A percentile compares a stretch with the other conserved stretches of the same genome.
Evolutionary conservation across 2,888 invertebrate genomes (phyloP).

Genomic region (Cecidostiba fungosa): DNA sequence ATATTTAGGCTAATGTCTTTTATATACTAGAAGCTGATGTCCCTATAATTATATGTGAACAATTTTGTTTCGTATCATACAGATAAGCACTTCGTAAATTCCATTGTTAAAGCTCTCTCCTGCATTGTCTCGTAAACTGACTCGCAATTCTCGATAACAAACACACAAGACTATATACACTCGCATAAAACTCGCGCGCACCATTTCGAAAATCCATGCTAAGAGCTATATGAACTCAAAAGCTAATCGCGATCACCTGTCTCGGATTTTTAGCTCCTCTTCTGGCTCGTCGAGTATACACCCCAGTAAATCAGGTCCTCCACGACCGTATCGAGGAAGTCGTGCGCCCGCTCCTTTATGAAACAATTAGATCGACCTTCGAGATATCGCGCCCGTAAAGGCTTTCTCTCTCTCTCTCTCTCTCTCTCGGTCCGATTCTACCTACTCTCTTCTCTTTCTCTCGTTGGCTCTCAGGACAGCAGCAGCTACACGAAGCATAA

Average conservation of each 20-base stretch:
- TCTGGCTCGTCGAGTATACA: neutral
- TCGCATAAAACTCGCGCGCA: neutral
- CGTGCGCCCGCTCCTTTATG: constrained; percentile 62
- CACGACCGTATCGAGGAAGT: constrained; percentile 23
- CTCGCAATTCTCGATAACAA: neutral
- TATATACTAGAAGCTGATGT: neutral
- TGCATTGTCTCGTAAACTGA: neutral
- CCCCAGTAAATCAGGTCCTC: neutral
- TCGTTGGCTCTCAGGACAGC: constrained; percentile 15
- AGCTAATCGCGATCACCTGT: constrained; percentile 24
- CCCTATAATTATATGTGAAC: neutral
- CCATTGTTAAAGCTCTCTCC: neutral
- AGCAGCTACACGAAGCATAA: constrained; percentile 58
- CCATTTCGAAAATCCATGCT: neutral
- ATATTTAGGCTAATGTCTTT: neutral
- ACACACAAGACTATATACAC: neutral
- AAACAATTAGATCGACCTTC: constrained; percentile 73
- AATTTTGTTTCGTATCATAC: neutral
- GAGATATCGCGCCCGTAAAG: constrained; percentile 67
- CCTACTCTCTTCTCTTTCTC: constrained; percentile 39
- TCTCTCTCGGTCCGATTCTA: constrained; percentile 38
- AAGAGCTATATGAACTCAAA: neutral
- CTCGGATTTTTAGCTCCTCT: constrained; percentile 13
- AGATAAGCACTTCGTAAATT: neutral
- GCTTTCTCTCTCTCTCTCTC: constrained; percentile 34